Conservation (phyloP, 2,113 vertebrate genomes). For the Nerophis ophidion region DNA sequence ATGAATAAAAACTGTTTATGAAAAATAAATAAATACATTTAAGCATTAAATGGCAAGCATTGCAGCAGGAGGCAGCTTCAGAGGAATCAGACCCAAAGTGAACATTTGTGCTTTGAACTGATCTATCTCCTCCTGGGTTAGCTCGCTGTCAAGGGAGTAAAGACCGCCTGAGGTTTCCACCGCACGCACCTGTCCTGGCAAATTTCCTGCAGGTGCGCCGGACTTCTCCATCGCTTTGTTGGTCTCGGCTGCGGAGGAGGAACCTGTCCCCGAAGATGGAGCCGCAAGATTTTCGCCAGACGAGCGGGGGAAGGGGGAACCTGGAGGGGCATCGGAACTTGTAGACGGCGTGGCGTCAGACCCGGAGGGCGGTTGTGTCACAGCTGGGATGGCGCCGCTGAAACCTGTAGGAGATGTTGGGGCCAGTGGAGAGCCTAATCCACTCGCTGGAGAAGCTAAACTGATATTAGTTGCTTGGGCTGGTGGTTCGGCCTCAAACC, state of each 20-base stretch:
- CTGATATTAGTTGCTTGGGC: constrained; percentile 65
- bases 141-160: constrained; percentile 74
- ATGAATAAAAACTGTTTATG: too few relatives aligned
- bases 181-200: constrained; percentile 32
- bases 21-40: too few relatives aligned
- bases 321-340: constrained; percentile 21
- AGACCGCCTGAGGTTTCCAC: constrained; percentile 44
- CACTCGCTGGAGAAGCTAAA: constrained; percentile 62
- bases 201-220: constrained; percentile 15
- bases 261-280: constrained; percentile 36
- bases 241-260: constrained; percentile 26
- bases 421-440: constrained; percentile 3
- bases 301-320: constrained; percentile 44
- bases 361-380: constrained; percentile 40
- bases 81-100: constrained; percentile 78
- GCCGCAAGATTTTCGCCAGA: constrained; percentile 9
- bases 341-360: constrained; percentile 34
- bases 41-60: constrained; percentile 63
- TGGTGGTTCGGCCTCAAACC: constrained; percentile 54
- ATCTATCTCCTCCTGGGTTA: constrained; percentile 78
- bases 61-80: constrained; percentile 76
- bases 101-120: constrained; percentile 81
- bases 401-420: constrained; percentile 51
- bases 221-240: constrained; percentile 1
- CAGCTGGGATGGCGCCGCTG: constrained; percentile 30